phyloP scores from a whole-genome alignment of 1,140 invertebrate species.

The Drosophila tristis region DNA sequence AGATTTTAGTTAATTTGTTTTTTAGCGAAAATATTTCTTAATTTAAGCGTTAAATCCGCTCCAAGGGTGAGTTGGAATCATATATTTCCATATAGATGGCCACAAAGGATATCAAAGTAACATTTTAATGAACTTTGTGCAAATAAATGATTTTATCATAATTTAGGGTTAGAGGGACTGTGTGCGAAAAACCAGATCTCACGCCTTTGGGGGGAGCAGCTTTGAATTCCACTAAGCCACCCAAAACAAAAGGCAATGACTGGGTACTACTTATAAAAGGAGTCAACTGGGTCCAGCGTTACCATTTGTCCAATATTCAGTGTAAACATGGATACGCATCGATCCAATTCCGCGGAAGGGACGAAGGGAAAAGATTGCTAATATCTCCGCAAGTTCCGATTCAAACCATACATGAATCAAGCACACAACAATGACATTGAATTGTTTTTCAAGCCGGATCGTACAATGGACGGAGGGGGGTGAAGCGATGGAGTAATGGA shows the following conservation, averaged over 20 bases:
- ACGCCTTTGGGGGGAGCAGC: too few species aligned
- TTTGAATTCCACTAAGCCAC: too few species aligned
- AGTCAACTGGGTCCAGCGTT: too few species aligned
- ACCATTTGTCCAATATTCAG: too few species aligned
- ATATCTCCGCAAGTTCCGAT: not conserved
- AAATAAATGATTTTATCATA: too few species aligned
- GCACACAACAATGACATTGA: constrained; percentile 75
- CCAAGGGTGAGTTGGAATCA: constrained; percentile 8
- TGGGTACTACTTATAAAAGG: too few species aligned
- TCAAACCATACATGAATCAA: constrained; percentile 54
- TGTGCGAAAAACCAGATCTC: too few species aligned
- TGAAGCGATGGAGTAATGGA: too few species aligned
- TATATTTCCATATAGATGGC: constrained; percentile 7
- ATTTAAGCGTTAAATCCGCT: constrained; percentile 35
- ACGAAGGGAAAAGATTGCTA: constrained; percentile 15
- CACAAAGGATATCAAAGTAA: too few species aligned
- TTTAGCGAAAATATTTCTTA: constrained; percentile 47
- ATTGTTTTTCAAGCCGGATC: constrained; percentile 63
- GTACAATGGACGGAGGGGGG: constrained; percentile 18
- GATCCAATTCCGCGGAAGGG: not conserved
- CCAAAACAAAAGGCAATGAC: too few species aligned
- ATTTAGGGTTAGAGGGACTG: not conserved
- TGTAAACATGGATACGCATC: too few species aligned
- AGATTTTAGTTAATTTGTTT: constrained; percentile 72
- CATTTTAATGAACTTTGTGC: constrained; percentile 1